Conservation (phyloP, 2,113 vertebrate genomes). For the Otocyon megalotis region DNA sequence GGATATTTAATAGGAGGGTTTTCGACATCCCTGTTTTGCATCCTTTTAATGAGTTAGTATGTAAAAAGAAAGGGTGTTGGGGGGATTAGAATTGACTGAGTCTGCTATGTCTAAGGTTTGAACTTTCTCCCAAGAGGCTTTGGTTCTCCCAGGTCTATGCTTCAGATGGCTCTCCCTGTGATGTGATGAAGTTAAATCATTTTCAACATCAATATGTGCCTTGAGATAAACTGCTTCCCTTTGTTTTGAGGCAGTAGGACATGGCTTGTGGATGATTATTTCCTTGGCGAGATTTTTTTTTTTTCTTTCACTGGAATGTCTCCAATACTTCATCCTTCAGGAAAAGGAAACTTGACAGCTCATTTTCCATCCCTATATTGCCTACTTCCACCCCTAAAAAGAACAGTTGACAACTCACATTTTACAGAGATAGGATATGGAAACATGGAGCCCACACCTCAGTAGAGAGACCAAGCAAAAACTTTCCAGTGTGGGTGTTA, state of each 20-base stretch:
- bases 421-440: not conserved
- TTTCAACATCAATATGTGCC: not conserved
- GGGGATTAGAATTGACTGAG: not conserved
- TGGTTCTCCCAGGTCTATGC: not conserved
- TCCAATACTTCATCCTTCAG: not conserved
- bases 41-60: not conserved
- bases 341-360: not conserved
- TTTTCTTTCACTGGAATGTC: not conserved
- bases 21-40: not conserved
- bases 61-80: not conserved
- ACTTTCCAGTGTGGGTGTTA: conserved; percentile 11
- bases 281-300: conserved; percentile 10
- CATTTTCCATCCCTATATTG: not conserved
- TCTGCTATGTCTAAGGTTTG: not conserved
- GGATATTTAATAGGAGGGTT: not conserved
- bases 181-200: not conserved
- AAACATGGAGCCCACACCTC: not conserved
- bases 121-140: not conserved
- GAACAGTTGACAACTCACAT: not conserved
- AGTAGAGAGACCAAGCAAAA: not conserved
- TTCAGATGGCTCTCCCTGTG: not conserved
- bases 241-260: not conserved
- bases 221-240: not conserved
- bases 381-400: not conserved
- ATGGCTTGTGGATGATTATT: not conserved